Percentiles rank a stretch among this genome's conserved stretches.
These are phyloP conservation scores for Bombus sylvicola DNA, from an alignment of 1,140 invertebrate genomes.

Conservation along the genomic window DNA sequence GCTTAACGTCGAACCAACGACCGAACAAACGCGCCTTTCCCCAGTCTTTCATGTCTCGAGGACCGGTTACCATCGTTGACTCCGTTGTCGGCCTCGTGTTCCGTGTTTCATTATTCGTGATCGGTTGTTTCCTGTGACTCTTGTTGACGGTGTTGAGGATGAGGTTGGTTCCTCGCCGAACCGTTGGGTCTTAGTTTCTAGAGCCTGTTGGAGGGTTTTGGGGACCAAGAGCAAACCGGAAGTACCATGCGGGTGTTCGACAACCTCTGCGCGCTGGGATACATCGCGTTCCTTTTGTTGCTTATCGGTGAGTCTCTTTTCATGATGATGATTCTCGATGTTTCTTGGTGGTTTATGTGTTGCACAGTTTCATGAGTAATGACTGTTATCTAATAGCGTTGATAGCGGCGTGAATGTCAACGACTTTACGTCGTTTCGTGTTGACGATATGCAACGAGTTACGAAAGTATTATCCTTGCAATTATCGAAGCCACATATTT, in stretches of 20 bases:
- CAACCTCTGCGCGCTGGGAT: conserved; percentile 70
- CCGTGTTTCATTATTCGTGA: background rate
- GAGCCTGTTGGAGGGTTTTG: background rate
- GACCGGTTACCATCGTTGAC: conserved; percentile 69
- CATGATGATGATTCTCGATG: background rate
- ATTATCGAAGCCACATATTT: background rate
- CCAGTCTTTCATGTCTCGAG: conserved; percentile 80
- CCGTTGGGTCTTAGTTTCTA: conserved; percentile 7
- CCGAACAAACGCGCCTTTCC: conserved; percentile 68
- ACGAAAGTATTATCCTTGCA: too few species aligned
- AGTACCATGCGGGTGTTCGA: conserved; percentile 72
- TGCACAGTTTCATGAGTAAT: background rate
- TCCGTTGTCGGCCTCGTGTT: background rate
- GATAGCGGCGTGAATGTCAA: too few species aligned
- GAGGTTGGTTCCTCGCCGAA: conserved; percentile 1
- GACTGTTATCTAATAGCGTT: too few species aligned
- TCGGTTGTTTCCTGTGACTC: background rate
- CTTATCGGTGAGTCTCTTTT: conserved; percentile 71
- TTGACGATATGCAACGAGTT: too few species aligned
- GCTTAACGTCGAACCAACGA: conserved; percentile 45
- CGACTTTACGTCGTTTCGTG: too few species aligned
- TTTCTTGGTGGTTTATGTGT: too few species aligned
- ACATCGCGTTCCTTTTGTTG: conserved; percentile 72
- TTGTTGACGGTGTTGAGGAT: background rate
- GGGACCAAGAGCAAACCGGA: conserved; percentile 28